phyloP scores from a whole-genome alignment of 1,140 invertebrate species.

The Homalodisca vitripennis region DNA sequence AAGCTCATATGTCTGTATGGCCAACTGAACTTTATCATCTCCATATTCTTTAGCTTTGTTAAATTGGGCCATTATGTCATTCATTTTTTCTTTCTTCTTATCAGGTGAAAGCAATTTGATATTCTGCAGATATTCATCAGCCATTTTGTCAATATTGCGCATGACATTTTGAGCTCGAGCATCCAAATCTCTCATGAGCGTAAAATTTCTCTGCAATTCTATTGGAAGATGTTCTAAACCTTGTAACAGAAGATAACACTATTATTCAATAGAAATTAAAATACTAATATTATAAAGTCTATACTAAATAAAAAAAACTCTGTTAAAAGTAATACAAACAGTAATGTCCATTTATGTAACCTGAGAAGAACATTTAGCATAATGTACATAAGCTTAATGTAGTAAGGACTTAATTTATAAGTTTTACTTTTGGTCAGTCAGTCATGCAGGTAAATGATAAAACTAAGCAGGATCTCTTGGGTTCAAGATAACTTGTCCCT shows the following conservation, averaged over 20 bases:
- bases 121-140: constrained; percentile 78
- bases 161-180: constrained; percentile 84
- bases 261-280: neutral
- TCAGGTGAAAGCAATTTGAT: constrained; percentile 63
- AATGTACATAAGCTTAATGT: too few species aligned
- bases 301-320: neutral
- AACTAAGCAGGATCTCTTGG: too few species aligned
- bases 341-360: neutral
- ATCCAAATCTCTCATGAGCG: constrained; percentile 92
- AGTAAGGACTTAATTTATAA: too few species aligned
- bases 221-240: constrained; percentile 91
- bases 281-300: neutral
- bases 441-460: too few species aligned
- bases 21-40: constrained; percentile 96
- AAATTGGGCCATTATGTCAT: constrained; percentile 82
- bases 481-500: too few species aligned
- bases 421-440: too few species aligned
- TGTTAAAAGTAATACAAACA: neutral
- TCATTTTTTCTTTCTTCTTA: constrained; percentile 78
- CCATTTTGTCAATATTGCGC: constrained; percentile 85
- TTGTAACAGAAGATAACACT: constrained; percentile 45
- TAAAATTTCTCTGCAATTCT: constrained; percentile 94
- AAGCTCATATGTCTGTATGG: constrained; percentile 97
- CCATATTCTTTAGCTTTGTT: constrained; percentile 92
- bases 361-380: neutral